phyloP scores from a whole-genome alignment of 1,140 invertebrate genomes.

The Akabosia matsudoensis region DNA sequence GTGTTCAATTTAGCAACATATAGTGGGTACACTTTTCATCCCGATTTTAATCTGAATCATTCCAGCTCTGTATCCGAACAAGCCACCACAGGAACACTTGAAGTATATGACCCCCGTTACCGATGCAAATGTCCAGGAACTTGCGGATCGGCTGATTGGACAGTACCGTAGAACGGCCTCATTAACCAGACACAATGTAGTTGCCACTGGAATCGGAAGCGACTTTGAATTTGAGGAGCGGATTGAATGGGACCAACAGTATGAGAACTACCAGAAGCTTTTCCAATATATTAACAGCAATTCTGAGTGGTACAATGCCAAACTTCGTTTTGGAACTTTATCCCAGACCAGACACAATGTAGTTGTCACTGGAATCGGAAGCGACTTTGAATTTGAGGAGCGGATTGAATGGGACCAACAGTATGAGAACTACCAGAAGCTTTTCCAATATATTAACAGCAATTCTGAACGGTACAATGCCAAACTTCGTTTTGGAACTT shows the following conservation, averaged over 20 bases:
- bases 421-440: background rate
- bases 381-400: conserved; percentile 87
- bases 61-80: too few species aligned
- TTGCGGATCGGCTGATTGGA: conserved; percentile 77
- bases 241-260: conserved; percentile 70
- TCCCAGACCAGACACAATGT: conserved; percentile 88
- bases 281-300: conserved; percentile 71
- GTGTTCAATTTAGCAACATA: background rate
- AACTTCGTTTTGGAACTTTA: conserved; percentile 82
- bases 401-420: conserved; percentile 73
- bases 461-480: conserved; percentile 67
- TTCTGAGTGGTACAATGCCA: conserved; percentile 68
- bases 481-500: conserved; percentile 80
- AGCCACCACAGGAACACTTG: conserved; percentile 14
- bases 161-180: conserved; percentile 84
- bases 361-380: conserved; percentile 77
- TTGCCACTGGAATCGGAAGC: conserved; percentile 79
- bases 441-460: conserved; percentile 71
- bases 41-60: too few species aligned
- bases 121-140: conserved; percentile 69
- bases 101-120: background rate
- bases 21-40: too few species aligned
- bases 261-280: background rate
- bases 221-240: conserved; percentile 85
- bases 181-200: conserved; percentile 82